A percentile compares a stretch with the other conserved stretches of the same genome.
Evolutionary conservation across 2,888 invertebrate genomes (phyloP).

Genomic region (Pheosia tremula): DNA sequence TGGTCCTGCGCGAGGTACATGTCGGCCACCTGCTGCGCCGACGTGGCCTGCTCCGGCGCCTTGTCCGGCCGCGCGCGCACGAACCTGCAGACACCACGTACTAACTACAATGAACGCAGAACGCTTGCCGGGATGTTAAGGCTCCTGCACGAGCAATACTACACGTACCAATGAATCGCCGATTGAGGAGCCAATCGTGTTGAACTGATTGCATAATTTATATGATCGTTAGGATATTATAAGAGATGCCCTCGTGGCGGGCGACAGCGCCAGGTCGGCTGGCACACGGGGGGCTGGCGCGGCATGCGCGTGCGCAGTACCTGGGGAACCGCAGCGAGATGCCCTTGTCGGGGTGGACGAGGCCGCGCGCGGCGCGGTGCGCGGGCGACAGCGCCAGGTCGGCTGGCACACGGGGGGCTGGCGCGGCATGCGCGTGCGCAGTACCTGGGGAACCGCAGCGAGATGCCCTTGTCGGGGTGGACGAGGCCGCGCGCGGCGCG

Average conservation of each 20-base stretch:
- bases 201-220: no score
- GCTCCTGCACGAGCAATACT: no score
- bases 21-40: constrained; percentile 93
- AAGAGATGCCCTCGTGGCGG: no score
- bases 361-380: constrained; percentile 94
- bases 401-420: constrained; percentile 95
- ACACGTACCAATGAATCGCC: no score
- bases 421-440: constrained; percentile 85
- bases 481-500: no score
- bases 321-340: constrained; percentile 48
- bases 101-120: no score
- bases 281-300: no score
- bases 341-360: constrained; percentile 95
- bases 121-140: no score
- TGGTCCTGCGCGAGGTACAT: constrained; percentile 97
- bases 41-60: constrained; percentile 95
- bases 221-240: no score
- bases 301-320: neutral
- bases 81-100: constrained; percentile 80
- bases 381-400: constrained; percentile 98
- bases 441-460: constrained; percentile 68
- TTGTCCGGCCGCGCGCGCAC: constrained; percentile 96
- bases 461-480: no score
- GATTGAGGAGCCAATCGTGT: no score
- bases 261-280: no score